Conservation (phyloP, 2,888 invertebrate genomes). For the Orthosia gracilis region DNA sequence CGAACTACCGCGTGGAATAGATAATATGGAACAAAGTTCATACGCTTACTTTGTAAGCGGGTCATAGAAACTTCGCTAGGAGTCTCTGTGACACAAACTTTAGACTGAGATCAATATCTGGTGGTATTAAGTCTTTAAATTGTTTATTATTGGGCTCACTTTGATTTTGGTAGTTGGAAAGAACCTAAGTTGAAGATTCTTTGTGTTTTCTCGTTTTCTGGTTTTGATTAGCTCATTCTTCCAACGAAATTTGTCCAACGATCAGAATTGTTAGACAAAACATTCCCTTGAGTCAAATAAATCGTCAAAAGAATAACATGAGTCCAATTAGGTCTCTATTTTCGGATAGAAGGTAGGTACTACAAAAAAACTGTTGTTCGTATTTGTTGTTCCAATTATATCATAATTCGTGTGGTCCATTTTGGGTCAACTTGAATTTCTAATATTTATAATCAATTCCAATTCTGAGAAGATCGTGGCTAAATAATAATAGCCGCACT, state of each 20-base stretch:
- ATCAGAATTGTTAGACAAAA: neutral
- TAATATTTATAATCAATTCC: too few relatives aligned
- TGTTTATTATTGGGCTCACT: slow-evolving; percentile 54
- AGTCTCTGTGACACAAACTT: slow-evolving; percentile 47
- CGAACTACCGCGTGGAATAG: slow-evolving; percentile 70
- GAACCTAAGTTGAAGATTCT: neutral
- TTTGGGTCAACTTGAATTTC: too few relatives aligned
- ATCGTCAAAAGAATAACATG: slow-evolving; percentile 6
- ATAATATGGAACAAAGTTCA: slow-evolving; percentile 70
- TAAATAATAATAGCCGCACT: too few relatives aligned
- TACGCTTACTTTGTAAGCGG: slow-evolving; percentile 51
- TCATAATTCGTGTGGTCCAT: too few relatives aligned
- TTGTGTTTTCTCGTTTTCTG: neutral
- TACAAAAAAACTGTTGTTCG: too few relatives aligned
- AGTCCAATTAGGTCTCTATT: neutral
- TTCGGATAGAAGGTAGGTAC: neutral
- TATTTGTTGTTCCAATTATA: too few relatives aligned
- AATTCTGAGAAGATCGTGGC: too few relatives aligned
- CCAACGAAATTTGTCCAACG: neutral
- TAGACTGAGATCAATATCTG: slow-evolving; percentile 51
- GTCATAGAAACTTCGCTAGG: slow-evolving; percentile 41
- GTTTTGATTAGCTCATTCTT: neutral
- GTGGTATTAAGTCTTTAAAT: slow-evolving; percentile 40
- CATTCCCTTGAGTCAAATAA: slow-evolving; percentile 2
- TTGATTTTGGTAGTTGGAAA: slow-evolving; percentile 52